A percentile compares a stretch with the other conserved stretches of the same genome.
Conservation (phyloP, 2,888 invertebrate genomes). For the Pollenia griseotomentosa region DNA sequence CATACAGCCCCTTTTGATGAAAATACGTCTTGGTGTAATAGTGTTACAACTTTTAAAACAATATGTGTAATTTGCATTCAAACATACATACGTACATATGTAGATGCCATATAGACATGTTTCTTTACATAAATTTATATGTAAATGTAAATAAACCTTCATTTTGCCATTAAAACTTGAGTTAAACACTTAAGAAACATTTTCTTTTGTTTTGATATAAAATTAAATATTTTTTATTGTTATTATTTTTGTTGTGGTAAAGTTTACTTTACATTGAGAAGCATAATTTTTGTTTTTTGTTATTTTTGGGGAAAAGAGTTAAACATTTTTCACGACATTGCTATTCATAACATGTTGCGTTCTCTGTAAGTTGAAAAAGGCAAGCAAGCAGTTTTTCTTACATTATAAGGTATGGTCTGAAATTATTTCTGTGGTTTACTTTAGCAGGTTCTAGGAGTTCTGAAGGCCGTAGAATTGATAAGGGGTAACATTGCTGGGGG, state of each 20-base stretch:
- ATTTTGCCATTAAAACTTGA: conserved; percentile 59
- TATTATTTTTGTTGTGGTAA: conserved; percentile 38
- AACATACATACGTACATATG: not conserved
- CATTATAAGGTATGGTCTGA: too few species aligned
- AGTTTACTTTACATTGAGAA: conserved; percentile 68
- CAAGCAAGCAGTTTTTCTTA: too few species aligned
- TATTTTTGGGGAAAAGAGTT: conserved; percentile 34
- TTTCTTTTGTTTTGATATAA: conserved; percentile 47
- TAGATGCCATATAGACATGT: too few species aligned
- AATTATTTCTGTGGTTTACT: too few species aligned
- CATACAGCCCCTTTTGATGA: conserved; percentile 19
- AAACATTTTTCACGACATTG: conserved; percentile 28
- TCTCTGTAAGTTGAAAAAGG: not conserved
- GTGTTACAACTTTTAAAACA: conserved; percentile 47
- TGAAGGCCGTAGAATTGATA: too few species aligned
- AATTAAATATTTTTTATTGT: conserved; percentile 59
- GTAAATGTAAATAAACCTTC: conserved; percentile 61
- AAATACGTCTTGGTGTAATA: conserved; percentile 22
- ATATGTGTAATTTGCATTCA: not conserved
- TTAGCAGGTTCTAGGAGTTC: too few species aligned
- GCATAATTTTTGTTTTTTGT: conserved; percentile 62
- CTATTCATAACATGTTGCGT: conserved; percentile 46
- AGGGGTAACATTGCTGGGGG: too few species aligned
- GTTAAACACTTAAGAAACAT: conserved; percentile 68
- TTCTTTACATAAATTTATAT: conserved; percentile 2